A percentile compares a stretch with the other conserved stretches of the same genome.
Conservation (phyloP, 2,797 vertebrate genomes). For the Eleutherodactylus coqui region DNA sequence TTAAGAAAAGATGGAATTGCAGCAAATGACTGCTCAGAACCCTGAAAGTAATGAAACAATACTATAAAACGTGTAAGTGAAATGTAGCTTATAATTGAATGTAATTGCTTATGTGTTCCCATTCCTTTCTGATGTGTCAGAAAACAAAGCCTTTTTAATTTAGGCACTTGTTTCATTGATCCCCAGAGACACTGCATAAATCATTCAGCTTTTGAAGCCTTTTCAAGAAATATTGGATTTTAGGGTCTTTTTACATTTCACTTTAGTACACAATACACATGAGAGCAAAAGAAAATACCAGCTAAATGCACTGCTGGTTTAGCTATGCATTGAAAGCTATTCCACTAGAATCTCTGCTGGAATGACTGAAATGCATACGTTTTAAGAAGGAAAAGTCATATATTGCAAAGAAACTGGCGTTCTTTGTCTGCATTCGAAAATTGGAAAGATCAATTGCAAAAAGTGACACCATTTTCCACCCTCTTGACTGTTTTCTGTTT, state of each 20-base stretch:
- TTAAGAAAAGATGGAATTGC: constrained; percentile 55
- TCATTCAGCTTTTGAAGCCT: constrained; percentile 56
- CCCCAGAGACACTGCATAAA: constrained; percentile 57
- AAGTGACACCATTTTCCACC: too few relatives aligned
- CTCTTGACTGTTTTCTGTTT: too few relatives aligned
- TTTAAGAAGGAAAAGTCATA: background rate
- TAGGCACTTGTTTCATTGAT: constrained; percentile 60
- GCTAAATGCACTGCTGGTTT: background rate
- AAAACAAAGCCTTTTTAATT: constrained; percentile 62
- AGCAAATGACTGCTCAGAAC: constrained; percentile 56
- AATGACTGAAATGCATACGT: background rate
- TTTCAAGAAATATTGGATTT: constrained; percentile 54
- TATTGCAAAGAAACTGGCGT: background rate
- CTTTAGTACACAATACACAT: constrained; percentile 47
- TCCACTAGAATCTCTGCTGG: background rate
- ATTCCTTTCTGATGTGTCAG: constrained; percentile 57
- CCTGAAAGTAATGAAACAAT: constrained; percentile 60
- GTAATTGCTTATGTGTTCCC: constrained; percentile 61
- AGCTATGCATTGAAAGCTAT: constrained; percentile 1
- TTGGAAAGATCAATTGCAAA: too few relatives aligned
- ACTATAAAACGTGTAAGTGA: constrained; percentile 61
- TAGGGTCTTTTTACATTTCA: constrained; percentile 46
- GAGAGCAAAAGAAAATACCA: background rate
- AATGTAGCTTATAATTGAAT: constrained; percentile 64
- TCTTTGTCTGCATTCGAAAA: too few relatives aligned